Base-by-base conservation (phyloP, 2,113 vertebrate genomes). In the Tauraco erythrolophus region DNA sequence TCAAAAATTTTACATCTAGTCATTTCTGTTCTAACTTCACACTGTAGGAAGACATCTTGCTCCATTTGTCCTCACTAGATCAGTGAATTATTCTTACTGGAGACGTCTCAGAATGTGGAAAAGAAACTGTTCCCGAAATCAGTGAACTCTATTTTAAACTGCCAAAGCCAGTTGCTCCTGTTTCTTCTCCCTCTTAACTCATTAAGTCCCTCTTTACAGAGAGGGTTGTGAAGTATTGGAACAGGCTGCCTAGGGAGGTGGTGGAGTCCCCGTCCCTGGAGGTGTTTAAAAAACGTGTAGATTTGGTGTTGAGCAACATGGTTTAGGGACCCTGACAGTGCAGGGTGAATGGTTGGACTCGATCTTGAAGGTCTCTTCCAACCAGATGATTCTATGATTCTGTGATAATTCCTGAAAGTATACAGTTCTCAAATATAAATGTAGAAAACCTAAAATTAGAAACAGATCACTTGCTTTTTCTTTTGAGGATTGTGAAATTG, bases 381-480 rank as follows among this genome's bases (percentile, higher is more conserved):
- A 46, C 16, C 46, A 46, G n/a, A n/a, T n/a, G n/a, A n/a, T n/a
- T n/a, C n/a, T n/a, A n/a, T n/a, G n/a, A n/a, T n/a, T n/a, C n/a
- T n/a, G n/a, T n/a, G n/a, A n/a, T 91, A 87, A 84, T 78, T 91
- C 91, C 68, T 96, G 88, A 62, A 86, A 96, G 25, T 80, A 58
- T 70, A 60, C 25, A 35, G 60, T 75, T 82, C 80, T 65, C 88
- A 93, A 54, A 77, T 69, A 84, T 27, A 80, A 77, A 76, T 66
- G 35, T 19, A 70, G 79, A 83, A 95, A 92, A 54, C 11, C 9
- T 72, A 79, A 97, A 94, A 90, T 77, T 66, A 65, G 92, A 79
- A 92, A 0, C 71, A 54, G 79, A 72, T 92, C 33, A 23, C 54
- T 96, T 70, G 50, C 51, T 25, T 91, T 58, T 82, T 62, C 69